Percentiles rank a stretch among this genome's conserved stretches.
Evolutionary conservation across 2,797 vertebrate species (phyloP).

Genomic region (Danio aesculapii): DNA sequence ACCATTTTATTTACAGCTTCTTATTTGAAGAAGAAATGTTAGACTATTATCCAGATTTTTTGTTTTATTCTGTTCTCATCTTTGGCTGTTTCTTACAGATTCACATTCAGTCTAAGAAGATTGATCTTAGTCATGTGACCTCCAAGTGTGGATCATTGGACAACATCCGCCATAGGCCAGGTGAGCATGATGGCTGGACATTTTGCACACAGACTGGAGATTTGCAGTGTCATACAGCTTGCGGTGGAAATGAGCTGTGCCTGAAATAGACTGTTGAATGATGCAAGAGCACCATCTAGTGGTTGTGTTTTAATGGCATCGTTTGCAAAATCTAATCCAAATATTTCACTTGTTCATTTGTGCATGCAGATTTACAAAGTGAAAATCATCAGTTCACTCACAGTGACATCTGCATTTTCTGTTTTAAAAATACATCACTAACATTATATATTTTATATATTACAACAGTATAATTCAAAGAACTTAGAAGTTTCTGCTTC

Average conservation of each 20-base stretch:
- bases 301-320: constrained; percentile 24
- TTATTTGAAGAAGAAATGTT: not conserved
- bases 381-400: no score
- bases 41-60: not conserved
- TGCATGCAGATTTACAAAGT: not conserved
- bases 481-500: no score
- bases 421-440: no score
- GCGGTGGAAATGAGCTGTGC: not conserved
- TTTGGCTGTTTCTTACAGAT: constrained; percentile 77
- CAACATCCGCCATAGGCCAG: constrained; percentile 98
- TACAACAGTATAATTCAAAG: not conserved
- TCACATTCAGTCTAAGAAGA: constrained; percentile 97
- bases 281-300: constrained; percentile 69
- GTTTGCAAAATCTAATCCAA: not conserved
- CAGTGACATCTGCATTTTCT: no score
- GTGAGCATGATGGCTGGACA: constrained; percentile 70
- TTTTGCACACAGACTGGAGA: not conserved
- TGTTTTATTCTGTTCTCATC: not conserved
- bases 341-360: not conserved
- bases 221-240: constrained; percentile 1
- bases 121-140: constrained; percentile 97
- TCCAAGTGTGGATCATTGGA: constrained; percentile 98
- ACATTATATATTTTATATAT: no score
- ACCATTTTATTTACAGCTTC: not conserved
- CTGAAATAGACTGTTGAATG: not conserved